phyloP scores from a whole-genome alignment of 2,888 invertebrate genomes.

The Eudiplozoon nipponicum region DNA sequence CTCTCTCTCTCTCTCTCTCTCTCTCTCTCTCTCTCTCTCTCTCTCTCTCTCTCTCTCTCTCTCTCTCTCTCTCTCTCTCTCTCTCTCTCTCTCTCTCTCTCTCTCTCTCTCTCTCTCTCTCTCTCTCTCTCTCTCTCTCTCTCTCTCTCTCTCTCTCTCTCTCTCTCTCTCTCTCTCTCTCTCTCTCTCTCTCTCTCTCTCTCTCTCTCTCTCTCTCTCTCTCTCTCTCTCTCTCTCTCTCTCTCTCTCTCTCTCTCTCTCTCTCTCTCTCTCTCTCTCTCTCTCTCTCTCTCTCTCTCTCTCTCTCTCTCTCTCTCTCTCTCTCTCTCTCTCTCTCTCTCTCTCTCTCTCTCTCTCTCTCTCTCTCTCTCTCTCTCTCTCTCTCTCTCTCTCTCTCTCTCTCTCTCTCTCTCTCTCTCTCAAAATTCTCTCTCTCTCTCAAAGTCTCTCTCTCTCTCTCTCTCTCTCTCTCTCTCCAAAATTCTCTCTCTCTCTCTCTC shows the following conservation, averaged over 20 bases:
- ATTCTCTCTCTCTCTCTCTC: conserved; percentile 12
- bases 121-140: conserved; percentile 2
- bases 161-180: conserved; percentile 2
- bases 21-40: conserved; percentile 7
- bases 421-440: conserved; percentile 2
- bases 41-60: conserved; percentile 7
- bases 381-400: neutral
- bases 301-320: conserved; percentile 1
- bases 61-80: conserved; percentile 9
- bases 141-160: conserved; percentile 4
- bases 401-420: neutral
- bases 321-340: conserved; percentile 2
- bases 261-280: conserved; percentile 8
- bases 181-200: neutral
- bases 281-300: conserved; percentile 3
- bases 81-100: conserved; percentile 8
- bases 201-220: neutral
- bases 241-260: neutral
- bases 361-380: conserved; percentile 1
- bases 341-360: conserved; percentile 1
- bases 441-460: neutral
- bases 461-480: conserved; percentile 5
- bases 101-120: conserved; percentile 8
- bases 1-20: conserved; percentile 9
- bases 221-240: conserved; percentile 2